Conservation (phyloP, 2,797 vertebrate species). For the Mormyrops attenuatus region DNA sequence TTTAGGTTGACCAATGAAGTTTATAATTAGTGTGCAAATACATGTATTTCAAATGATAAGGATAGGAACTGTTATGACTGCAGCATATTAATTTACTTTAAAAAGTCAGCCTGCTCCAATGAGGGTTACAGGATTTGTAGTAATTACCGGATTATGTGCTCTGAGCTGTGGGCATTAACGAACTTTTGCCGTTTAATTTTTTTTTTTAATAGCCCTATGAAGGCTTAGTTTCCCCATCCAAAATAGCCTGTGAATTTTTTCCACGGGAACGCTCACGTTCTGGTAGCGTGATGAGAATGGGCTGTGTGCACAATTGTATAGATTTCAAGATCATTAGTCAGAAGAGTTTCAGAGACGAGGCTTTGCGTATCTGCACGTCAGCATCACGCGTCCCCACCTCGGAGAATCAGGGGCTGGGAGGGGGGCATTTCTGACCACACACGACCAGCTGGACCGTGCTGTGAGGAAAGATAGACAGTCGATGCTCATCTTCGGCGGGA, state of each 20-base stretch:
- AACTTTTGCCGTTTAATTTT: constrained; percentile 9
- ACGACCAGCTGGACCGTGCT: background rate
- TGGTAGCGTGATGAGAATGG: background rate
- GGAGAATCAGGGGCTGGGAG: background rate
- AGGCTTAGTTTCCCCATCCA: background rate
- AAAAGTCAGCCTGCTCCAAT: background rate
- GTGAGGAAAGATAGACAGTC: background rate
- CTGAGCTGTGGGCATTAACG: background rate
- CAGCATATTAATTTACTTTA: constrained; percentile 14
- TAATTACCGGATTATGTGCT: constrained; percentile 4
- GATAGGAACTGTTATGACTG: constrained; percentile 5
- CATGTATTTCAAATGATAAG: constrained; percentile 14
- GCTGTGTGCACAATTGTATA: background rate
- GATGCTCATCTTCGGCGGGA: background rate
- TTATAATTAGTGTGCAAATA: constrained; percentile 13
- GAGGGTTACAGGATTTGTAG: constrained; percentile 16
- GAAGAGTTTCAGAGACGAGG: background rate
- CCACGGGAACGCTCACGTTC: background rate
- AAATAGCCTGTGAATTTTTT: background rate
- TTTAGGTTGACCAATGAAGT: constrained; percentile 10
- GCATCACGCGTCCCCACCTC: background rate
- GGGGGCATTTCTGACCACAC: background rate
- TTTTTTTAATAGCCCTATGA: background rate
- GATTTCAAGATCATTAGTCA: background rate
- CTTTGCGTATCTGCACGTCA: background rate